Base-by-base conservation (phyloP, 1,140 invertebrate genomes). In the Drosophila insularis region DNA sequence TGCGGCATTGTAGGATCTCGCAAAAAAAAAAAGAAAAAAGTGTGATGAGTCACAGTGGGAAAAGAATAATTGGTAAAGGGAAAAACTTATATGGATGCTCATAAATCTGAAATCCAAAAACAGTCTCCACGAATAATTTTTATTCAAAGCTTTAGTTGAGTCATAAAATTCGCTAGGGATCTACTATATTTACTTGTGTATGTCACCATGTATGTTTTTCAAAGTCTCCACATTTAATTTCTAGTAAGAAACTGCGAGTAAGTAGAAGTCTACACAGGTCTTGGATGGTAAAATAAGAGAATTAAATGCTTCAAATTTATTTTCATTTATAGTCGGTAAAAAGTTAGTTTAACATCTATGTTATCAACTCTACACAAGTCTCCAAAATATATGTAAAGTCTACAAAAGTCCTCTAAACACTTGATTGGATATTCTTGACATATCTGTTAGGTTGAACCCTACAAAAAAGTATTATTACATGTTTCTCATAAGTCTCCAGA, bases 1-100 rank as follows among this genome's bases (percentile, higher is more conserved):
- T 65, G 68, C 62, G 43, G 40, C 54, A 63, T 62, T 75, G 64
- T 19, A 43, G 65, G 50, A 76, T 54, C 68, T 54, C 73, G 74
- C 4, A 37, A 13, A 37, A 37, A 37, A 35, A 35, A 10, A 4
- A 35, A 35, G n/a, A 55, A 66, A 76, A 54, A 65, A 55, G 68
- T 76, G 72, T 19, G 53, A 75, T 43, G n/a, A 53, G 65, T 35
- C 58, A 40, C 64, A 21, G 13, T 43, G 61, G 31, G 39, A 65
- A 60, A 23, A 35, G 35, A 43, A 19, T 31, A 43, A 54, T 46
- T 53, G 43, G 31, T 31, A 7, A 50, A 19, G 31, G 32, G 35
- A 35, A 37, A 43, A 43, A 7, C 2, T 5, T 23, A 4, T 23
- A 23, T 4, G 0, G 23, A 19, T 46, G 17, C 17, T 17, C 14